Base-by-base conservation (phyloP, 2,888 invertebrate species). In the Trilocha varians region DNA sequence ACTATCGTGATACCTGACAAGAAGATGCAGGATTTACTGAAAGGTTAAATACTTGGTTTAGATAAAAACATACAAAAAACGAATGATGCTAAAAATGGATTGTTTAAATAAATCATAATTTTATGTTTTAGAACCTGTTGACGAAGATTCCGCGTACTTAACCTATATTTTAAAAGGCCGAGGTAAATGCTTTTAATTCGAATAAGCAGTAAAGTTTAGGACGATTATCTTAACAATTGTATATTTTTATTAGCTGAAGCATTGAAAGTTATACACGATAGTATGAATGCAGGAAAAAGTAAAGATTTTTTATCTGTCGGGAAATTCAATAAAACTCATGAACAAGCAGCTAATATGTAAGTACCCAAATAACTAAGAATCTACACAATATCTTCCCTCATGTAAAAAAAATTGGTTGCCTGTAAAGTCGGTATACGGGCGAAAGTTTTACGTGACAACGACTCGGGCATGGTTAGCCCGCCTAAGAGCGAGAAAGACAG, bases 61-160 rank as follows among this genome's bases (percentile, higher is more conserved):
- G n/a, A n/a, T n/a, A n/a, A n/a, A n/a, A n/a, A n/a, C n/a, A n/a
- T n/a, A n/a, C n/a, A n/a, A n/a, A n/a, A n/a, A n/a, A n/a, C n/a
- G n/a, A n/a, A n/a, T n/a, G 18, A 18, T 18, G 4, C 8, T 18
- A 18, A 5, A 18, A 18, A 5, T 18, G 18, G 18, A 18, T 18
- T 5, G 4, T 5, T 5, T 18, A 5, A 18, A 18, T 5, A 18
- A 18, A 5, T 18, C 8, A 8, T 25, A 2, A 9, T 25, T 0
- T 25, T 25, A 11, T 34, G 38, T 44, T 55, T 15, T 52, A 78
- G 79, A 57, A 11, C 42, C 74, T 2, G 55, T 62, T 3, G 40
- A 55, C 2, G 77, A 73, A 52, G 74, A 70, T 5, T 62, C 76
- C 11, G 65, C 71, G 2, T 49, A 76, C 51, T 48, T 79, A 33